Evolutionary conservation across 2,113 vertebrate genomes (phyloP).

Genomic region (Corynorhinus townsendii): DNA sequence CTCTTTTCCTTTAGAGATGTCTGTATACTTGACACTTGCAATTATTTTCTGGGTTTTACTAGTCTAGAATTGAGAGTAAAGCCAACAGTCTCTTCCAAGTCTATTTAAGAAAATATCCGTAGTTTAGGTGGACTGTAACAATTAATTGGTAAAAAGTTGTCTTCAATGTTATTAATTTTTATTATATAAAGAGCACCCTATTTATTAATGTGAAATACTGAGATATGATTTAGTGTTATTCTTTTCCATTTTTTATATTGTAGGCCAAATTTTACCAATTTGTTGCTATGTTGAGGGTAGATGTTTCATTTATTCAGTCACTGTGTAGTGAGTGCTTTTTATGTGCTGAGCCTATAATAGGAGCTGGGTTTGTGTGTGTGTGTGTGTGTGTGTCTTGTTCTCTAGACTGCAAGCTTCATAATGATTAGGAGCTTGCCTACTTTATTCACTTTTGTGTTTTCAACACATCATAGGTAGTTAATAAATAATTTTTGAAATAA

Average conservation of each 20-base stretch:
- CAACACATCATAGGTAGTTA: neutral
- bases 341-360: neutral
- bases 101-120: neutral
- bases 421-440: neutral
- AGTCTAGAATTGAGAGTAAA: neutral
- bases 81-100: neutral
- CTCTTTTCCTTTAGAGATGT: slow-evolving; percentile 16
- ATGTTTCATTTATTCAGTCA: neutral
- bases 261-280: neutral
- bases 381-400: neutral
- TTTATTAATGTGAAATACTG: neutral
- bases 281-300: neutral
- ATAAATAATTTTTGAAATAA: neutral
- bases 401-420: neutral
- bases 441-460: neutral
- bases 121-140: neutral
- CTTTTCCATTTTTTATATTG: neutral
- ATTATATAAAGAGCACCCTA: neutral
- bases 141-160: neutral
- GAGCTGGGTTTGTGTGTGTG: neutral
- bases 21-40: neutral
- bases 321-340: neutral
- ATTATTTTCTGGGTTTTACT: neutral
- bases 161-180: neutral
- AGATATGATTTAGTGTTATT: neutral